These are phyloP conservation scores for Falco berigora DNA, from an alignment of 2,797 vertebrate species.

Conservation along the genomic window DNA sequence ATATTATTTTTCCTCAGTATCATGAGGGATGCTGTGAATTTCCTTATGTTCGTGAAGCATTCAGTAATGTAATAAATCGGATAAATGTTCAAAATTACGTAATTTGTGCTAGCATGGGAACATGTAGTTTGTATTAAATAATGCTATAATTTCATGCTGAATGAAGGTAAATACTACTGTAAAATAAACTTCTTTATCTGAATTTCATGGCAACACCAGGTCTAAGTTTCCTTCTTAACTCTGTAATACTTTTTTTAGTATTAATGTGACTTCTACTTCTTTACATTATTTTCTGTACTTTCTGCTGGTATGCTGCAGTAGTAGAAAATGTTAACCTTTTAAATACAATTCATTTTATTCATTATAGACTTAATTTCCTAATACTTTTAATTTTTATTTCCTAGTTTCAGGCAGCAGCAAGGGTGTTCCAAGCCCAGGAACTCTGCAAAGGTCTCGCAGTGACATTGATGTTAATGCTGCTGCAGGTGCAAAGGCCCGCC, in stretches of 20 bases:
- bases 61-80: background rate
- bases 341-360: background rate
- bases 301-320: accelerated
- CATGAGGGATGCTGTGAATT: background rate
- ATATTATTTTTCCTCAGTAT: background rate
- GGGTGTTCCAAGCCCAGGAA: constrained; percentile 73
- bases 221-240: background rate
- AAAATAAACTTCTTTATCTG: background rate
- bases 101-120: background rate
- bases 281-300: accelerated
- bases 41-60: background rate
- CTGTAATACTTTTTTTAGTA: background rate
- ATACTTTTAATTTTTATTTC: too few relatives aligned
- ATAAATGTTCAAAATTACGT: background rate
- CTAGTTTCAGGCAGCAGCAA: constrained; percentile 82
- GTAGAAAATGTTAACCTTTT: background rate
- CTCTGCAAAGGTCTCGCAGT: constrained; percentile 91
- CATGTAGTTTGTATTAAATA: background rate
- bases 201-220: background rate
- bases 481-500: constrained; percentile 87
- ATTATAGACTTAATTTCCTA: background rate
- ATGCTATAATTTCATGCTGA: background rate
- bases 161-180: background rate
- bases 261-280: background rate
- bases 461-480: constrained; percentile 96